These are phyloP conservation scores for Isichthys henryi DNA, from an alignment of 2,113 vertebrate genomes.

Conservation along the genomic window DNA sequence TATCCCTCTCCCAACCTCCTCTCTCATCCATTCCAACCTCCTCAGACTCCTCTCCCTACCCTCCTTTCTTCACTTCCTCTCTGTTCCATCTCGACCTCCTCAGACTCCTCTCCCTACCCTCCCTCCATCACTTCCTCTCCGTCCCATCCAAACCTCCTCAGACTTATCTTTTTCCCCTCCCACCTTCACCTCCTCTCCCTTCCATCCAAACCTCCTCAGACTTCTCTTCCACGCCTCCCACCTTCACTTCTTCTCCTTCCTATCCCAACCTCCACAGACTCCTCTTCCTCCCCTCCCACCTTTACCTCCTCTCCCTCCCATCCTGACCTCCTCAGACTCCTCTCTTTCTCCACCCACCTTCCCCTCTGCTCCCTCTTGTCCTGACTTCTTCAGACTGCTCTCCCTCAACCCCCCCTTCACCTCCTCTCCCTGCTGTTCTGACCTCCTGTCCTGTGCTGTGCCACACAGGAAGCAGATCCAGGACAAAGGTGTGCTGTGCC, in stretches of 20 bases:
- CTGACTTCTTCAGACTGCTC: too few species aligned
- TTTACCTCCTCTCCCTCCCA: not conserved
- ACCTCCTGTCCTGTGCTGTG: too few species aligned
- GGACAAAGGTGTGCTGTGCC: too few species aligned
- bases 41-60: not conserved
- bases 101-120: not conserved
- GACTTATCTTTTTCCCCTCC: not conserved
- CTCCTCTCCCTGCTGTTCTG: too few species aligned
- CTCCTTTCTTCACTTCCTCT: not conserved
- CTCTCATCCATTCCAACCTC: not conserved
- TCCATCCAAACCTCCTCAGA: not conserved
- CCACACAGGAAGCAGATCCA: too few species aligned
- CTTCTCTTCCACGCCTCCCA: not conserved
- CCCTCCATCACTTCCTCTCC: not conserved
- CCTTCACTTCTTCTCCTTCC: too few species aligned
- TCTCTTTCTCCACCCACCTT: too few species aligned
- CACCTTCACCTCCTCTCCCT: not conserved
- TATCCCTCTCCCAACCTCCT: not conserved
- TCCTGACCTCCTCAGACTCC: not conserved
- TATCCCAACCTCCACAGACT: too few species aligned
- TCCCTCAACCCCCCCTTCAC: too few species aligned
- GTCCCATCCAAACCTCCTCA: not conserved
- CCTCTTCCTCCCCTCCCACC: too few species aligned
- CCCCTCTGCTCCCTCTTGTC: too few species aligned
- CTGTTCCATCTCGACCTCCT: not conserved